These are phyloP conservation scores for Thera obeliscata DNA, from an alignment of 2,888 invertebrate species.

Conservation along the genomic window DNA sequence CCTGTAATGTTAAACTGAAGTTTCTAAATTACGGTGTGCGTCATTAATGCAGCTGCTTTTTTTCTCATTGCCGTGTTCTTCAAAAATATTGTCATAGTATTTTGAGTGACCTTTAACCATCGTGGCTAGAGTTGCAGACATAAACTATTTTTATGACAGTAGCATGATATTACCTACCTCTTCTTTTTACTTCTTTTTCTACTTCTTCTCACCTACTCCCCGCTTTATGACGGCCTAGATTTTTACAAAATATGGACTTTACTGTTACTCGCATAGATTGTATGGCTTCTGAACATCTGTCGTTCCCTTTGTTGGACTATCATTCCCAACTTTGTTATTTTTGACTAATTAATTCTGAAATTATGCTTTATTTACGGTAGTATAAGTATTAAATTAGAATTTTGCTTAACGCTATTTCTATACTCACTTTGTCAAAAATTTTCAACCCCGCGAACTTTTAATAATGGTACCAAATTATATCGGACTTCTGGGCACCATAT, in stretches of 20 bases:
- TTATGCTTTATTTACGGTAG: background rate
- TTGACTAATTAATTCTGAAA: conserved; percentile 17
- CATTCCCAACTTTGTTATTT: conserved; percentile 17
- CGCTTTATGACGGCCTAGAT: background rate
- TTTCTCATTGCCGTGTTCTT: background rate
- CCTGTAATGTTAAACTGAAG: background rate
- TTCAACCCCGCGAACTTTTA: too few species aligned
- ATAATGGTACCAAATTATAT: too few species aligned
- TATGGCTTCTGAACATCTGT: conserved; percentile 24
- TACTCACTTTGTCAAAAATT: too few species aligned
- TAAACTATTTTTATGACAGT: too few species aligned
- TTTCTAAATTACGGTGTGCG: background rate
- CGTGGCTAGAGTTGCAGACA: too few species aligned
- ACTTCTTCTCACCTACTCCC: background rate
- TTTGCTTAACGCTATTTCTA: too few species aligned
- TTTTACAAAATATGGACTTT: background rate
- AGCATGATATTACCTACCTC: too few species aligned
- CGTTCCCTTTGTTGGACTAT: conserved; percentile 13
- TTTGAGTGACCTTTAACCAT: too few species aligned
- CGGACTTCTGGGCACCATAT: too few species aligned
- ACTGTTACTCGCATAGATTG: conserved; percentile 14
- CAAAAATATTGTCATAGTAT: too few species aligned
- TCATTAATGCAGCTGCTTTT: background rate
- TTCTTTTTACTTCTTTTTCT: too few species aligned
- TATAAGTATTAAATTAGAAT: too few species aligned